Evolutionary conservation across 2,797 vertebrate genomes (phyloP).

Genomic region (Microctenopoma lineatum): DNA sequence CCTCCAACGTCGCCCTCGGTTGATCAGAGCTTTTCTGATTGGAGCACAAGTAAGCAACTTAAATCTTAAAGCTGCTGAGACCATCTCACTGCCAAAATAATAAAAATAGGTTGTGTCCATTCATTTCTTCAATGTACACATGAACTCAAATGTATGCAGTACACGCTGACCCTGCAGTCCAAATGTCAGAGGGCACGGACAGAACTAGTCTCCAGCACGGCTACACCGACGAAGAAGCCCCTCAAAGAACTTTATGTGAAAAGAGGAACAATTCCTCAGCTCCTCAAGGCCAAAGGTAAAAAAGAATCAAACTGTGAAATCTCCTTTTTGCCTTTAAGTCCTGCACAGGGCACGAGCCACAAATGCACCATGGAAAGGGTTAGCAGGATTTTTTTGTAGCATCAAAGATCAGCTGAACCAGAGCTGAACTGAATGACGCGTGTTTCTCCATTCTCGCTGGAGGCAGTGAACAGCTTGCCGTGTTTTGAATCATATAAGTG

Average conservation of each 20-base stretch:
- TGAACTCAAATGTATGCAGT: background rate
- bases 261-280: conserved; percentile 14
- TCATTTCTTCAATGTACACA: conserved; percentile 15
- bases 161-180: background rate
- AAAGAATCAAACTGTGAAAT: conserved; percentile 37
- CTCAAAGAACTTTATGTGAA: background rate
- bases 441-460: conserved; percentile 3
- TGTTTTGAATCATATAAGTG: conserved; percentile 42
- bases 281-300: conserved; percentile 1
- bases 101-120: background rate
- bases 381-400: conserved; percentile 1
- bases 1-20: background rate
- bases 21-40: conserved; percentile 15
- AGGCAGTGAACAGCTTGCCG: conserved; percentile 49
- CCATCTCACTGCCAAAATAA: conserved; percentile 31
- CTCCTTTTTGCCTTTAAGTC: conserved; percentile 26
- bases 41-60: conserved; percentile 11
- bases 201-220: conserved; percentile 3
- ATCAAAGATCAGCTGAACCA: conserved; percentile 26
- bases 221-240: conserved; percentile 11
- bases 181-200: conserved; percentile 27
- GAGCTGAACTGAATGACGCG: conserved; percentile 33
- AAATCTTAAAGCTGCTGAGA: conserved; percentile 32
- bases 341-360: background rate
- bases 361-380: conserved; percentile 6